Evolutionary conservation across 2,888 invertebrate species (phyloP).

Genomic region (Trissolcus brochymenae): DNA sequence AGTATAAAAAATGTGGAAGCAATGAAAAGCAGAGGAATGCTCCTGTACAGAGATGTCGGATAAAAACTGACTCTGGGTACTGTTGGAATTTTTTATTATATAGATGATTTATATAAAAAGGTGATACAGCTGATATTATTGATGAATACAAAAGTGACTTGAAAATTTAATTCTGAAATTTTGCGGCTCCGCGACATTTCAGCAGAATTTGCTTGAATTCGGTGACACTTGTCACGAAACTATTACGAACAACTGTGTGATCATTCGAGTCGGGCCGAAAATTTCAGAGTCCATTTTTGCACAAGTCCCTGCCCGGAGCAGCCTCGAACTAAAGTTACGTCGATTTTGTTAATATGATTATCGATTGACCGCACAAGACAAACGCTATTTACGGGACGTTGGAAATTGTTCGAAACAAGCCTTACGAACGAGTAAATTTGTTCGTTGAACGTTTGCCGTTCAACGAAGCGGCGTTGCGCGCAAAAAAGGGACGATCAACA

Average conservation of each 20-base stretch:
- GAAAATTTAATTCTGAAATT: slow-evolving; percentile 23
- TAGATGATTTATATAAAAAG: slow-evolving; percentile 49
- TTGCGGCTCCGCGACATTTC: slow-evolving; percentile 2
- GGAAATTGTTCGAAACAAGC: slow-evolving; percentile 43
- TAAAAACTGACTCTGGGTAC: slow-evolving; percentile 30
- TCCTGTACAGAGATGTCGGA: slow-evolving; percentile 23
- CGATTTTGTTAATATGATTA: slow-evolving; percentile 5
- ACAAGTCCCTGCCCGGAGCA: slow-evolving; percentile 49
- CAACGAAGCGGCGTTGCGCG: slow-evolving; percentile 37
- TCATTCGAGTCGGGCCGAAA: slow-evolving; percentile 10
- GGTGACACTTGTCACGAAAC: too few species aligned
- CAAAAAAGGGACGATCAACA: slow-evolving; percentile 37
- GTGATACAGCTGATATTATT: slow-evolving; percentile 28
- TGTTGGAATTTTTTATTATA: slow-evolving; percentile 41
- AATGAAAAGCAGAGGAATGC: background rate
- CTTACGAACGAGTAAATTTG: slow-evolving; percentile 44
- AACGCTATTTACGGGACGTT: slow-evolving; percentile 10
- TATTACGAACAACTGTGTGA: background rate
- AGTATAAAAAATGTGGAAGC: slow-evolving; percentile 3
- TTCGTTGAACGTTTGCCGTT: slow-evolving; percentile 25
- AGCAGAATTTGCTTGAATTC: slow-evolving; percentile 10
- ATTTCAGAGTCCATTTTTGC: slow-evolving; percentile 33
- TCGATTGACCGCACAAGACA: slow-evolving; percentile 18
- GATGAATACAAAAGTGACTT: slow-evolving; percentile 28
- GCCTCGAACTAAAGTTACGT: slow-evolving; percentile 24